Evolutionary conservation across 2,797 vertebrate genomes (phyloP).

Genomic region (Denticeps clupeoides): DNA sequence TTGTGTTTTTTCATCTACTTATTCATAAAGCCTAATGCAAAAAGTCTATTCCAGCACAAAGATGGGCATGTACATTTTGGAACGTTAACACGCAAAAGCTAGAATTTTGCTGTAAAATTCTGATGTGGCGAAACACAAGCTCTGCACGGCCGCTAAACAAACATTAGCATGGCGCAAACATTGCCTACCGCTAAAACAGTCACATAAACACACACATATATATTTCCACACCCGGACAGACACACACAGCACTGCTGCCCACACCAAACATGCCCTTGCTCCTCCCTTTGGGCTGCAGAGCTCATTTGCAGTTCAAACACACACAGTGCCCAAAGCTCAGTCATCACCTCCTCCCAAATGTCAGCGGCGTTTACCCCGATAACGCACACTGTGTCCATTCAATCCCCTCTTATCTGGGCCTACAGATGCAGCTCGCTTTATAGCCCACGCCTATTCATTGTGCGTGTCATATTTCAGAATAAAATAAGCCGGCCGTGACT

Average conservation of each 20-base stretch:
- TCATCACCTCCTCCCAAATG: conserved; percentile 27
- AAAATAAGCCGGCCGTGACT: conserved; percentile 6
- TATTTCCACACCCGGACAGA: not conserved
- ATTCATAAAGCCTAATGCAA: no score
- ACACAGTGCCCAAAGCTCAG: conserved; percentile 15
- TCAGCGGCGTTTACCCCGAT: conserved; percentile 27
- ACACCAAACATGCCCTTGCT: not conserved
- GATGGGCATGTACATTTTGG: no score
- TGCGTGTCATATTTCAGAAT: not conserved
- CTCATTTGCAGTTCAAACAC: conserved; percentile 34
- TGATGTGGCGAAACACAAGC: no score
- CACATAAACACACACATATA: not conserved
- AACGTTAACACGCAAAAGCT: no score
- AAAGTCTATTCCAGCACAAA: no score
- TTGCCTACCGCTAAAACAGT: not conserved
- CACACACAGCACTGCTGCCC: not conserved
- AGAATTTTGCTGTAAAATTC: no score
- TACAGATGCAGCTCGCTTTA: conserved; percentile 24
- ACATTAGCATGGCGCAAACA: not conserved
- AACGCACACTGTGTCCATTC: conserved; percentile 15
- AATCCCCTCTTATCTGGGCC: conserved; percentile 25
- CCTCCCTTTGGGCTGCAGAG: not conserved
- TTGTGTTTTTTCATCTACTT: no score
- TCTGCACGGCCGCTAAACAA: no score
- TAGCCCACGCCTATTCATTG: conserved; percentile 4